Percentiles rank a stretch among this genome's conserved stretches.
Conservation (phyloP, 2,888 invertebrate genomes). For the Blastobasis lacticolella region DNA sequence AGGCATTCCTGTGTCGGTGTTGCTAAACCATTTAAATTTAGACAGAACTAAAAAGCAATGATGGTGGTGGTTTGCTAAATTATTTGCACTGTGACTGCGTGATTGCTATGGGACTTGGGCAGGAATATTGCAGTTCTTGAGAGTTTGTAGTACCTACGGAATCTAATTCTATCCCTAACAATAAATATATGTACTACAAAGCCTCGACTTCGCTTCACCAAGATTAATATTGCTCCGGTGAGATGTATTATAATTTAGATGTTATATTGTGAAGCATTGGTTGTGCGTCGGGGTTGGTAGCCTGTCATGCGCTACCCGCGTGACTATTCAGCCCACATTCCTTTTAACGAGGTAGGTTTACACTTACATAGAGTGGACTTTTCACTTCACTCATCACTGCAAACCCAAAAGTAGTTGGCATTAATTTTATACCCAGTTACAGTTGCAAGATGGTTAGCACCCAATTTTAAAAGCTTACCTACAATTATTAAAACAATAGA, state of each 20-base stretch:
- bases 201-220: conserved; percentile 9
- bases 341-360: conserved; percentile 51
- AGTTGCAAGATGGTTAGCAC: conserved; percentile 14
- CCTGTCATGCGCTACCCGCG: conserved; percentile 65
- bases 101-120: conserved; percentile 41
- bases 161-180: too few relatives aligned
- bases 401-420: conserved; percentile 69
- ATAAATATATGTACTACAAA: neutral
- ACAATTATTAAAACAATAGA: too few relatives aligned
- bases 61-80: conserved; percentile 48
- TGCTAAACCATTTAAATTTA: conserved; percentile 35
- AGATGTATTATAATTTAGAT: conserved; percentile 23
- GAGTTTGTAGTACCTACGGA: neutral
- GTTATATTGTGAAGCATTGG: conserved; percentile 50
- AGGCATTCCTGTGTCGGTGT: conserved; percentile 39
- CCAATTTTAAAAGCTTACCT: conserved; percentile 42
- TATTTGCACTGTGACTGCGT: conserved; percentile 57
- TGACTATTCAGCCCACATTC: conserved; percentile 65
- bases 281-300: conserved; percentile 56
- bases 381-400: conserved; percentile 71
- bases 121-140: conserved; percentile 18
- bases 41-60: conserved; percentile 57
- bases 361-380: conserved; percentile 63
- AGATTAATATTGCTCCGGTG: conserved; percentile 7
- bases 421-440: conserved; percentile 31